Base-by-base conservation (phyloP, 2,113 vertebrate species). In the Capra hircus region DNA sequence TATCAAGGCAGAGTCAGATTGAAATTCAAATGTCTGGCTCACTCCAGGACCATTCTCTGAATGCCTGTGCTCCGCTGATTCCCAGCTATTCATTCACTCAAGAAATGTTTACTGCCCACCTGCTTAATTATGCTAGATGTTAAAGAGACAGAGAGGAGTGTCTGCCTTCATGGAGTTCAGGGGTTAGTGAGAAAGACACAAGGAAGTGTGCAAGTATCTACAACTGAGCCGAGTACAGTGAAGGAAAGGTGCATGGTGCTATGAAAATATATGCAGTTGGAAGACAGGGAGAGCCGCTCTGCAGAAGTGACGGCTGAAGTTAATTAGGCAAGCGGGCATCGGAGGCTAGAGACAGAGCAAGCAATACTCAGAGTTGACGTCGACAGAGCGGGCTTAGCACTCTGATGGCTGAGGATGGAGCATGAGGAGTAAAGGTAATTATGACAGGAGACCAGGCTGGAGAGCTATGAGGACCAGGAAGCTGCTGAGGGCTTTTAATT, bases 151-250 rank as follows among this genome's bases (percentile, higher is more conserved):
- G 30, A 83, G 4, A 60, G 30, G 40, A 52, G 21, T 74, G 90
- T 83, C 71, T 50, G 5, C 25, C 45, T 88, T 59, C 21, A 28
- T 43, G 45, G 85, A 62, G 43, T 53, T 71, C 71, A 92, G 33
- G 19, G 53, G 55, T 87, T 82, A 90, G 92, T n/a, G n/a, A 81
- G 53, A 97, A 94, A 86, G n/a, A 33, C 74, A 95, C 40, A 83
- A 13, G 7, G 25, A 84, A 55, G 17, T 4, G 2, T 28, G 33
- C n/a, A 55, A 28, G 25, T 17, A 77, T n/a, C 16, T 45, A 83
- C 11, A 85, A 36, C 0, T 52, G 21, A 57, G n/a, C 21, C 36
- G 45, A 43, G 45, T 40, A 88, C 55, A 50, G 9, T n/a, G 45
- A 84, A 55, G 50, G 53, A 78, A 45, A 45, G 30, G 43, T 27